A percentile compares a stretch with the other conserved stretches of the same genome.
These are phyloP conservation scores for Colaptes auratus DNA, from an alignment of 2,113 vertebrate genomes.

Conservation along the genomic window DNA sequence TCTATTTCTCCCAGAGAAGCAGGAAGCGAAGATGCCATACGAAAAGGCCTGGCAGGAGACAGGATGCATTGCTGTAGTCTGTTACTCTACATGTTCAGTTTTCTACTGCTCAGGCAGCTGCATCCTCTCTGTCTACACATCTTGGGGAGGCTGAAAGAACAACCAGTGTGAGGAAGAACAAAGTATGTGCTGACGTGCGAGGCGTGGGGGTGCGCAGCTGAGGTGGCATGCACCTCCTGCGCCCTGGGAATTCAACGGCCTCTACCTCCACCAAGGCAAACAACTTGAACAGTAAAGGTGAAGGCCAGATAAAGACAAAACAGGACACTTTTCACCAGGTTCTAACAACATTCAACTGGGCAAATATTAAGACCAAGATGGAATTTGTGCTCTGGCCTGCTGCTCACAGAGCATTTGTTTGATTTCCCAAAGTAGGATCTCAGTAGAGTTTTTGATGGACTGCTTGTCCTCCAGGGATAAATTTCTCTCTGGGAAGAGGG, in stretches of 20 bases:
- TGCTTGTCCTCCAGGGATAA: neutral
- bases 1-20: neutral
- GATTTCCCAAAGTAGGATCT: neutral
- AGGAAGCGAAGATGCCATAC: neutral
- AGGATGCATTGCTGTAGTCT: neutral
- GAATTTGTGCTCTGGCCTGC: neutral
- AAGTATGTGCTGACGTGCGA: neutral
- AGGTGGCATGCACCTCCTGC: rapidly evolving
- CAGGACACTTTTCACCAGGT: neutral
- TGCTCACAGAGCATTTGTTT: neutral
- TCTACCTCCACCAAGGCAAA: neutral
- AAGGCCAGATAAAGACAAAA: neutral
- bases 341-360: neutral
- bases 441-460: neutral
- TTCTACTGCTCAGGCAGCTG: constrained; percentile 9
- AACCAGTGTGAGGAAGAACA: neutral
- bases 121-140: neutral
- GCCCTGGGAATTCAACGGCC: neutral
- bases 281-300: rapidly evolving
- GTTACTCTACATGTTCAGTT: neutral
- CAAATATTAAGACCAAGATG: neutral
- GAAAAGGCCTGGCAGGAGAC: neutral
- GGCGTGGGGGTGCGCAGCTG: neutral
- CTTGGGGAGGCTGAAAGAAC: neutral
- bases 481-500: neutral